These are phyloP conservation scores for Drosophila subobscura DNA, from an alignment of 1,140 invertebrate genomes.

Conservation along the genomic window DNA sequence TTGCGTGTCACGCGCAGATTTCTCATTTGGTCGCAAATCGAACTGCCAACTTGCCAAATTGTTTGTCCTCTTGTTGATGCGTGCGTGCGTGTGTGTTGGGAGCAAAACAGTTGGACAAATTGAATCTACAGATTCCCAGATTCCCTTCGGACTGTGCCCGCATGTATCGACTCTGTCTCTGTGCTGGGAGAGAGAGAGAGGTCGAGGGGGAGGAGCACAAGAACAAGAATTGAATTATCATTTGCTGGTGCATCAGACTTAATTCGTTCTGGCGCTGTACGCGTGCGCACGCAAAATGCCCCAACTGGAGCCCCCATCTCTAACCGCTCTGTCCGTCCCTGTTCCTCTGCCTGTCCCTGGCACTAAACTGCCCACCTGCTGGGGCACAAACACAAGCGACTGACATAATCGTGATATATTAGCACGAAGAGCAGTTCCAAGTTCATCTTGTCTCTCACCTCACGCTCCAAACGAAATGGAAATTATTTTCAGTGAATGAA, in stretches of 20 bases:
- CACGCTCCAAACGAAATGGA: conserved; percentile 15
- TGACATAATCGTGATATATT: conserved; percentile 82
- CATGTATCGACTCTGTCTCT: too few relatives aligned
- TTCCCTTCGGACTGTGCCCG: not conserved
- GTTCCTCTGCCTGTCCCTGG: not conserved
- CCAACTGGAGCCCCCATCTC: conserved; percentile 4
- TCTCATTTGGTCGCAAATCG: conserved; percentile 75
- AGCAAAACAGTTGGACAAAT: conserved; percentile 68
- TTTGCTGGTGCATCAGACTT: conserved; percentile 71
- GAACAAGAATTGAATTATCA: conserved; percentile 74
- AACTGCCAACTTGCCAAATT: conserved; percentile 80
- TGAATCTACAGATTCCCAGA: conserved; percentile 51
- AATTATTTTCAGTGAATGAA: conserved; percentile 14
- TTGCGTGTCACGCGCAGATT: conserved; percentile 72
- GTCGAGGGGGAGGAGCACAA: not conserved
- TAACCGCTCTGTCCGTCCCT: not conserved
- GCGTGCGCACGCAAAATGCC: conserved; percentile 71
- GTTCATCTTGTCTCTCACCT: conserved; percentile 37
- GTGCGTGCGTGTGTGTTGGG: conserved; percentile 53
- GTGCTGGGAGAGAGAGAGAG: not conserved
- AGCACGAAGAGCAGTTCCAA: conserved; percentile 58
- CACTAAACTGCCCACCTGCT: conserved; percentile 49
- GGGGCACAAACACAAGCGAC: conserved; percentile 68
- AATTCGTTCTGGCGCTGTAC: conserved; percentile 81
- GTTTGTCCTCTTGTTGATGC: conserved; percentile 54